These are phyloP conservation scores for Dynastes maya DNA, from an alignment of 2,888 invertebrate species.

Conservation along the genomic window DNA sequence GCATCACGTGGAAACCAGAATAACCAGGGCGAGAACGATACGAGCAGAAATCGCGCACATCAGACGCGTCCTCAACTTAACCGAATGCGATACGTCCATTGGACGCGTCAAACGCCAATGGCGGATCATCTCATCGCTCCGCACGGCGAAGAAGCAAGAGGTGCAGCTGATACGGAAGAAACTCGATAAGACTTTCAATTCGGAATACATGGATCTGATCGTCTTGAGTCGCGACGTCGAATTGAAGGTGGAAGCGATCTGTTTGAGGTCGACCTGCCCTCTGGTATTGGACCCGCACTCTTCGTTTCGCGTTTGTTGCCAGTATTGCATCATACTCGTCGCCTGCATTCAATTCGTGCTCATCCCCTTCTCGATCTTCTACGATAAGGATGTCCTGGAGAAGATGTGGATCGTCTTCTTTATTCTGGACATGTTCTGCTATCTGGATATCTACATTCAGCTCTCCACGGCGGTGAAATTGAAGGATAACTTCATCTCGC, in stretches of 20 bases:
- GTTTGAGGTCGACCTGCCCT: conserved; percentile 69
- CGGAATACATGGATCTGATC: conserved; percentile 50
- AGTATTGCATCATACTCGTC: conserved; percentile 36
- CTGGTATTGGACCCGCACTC: conserved; percentile 72
- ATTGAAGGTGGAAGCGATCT: conserved; percentile 59
- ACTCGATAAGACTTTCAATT: conserved; percentile 43
- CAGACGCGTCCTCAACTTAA: conserved; percentile 4
- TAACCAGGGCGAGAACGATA: conserved; percentile 14
- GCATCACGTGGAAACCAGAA: not conserved
- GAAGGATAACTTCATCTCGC: conserved; percentile 41
- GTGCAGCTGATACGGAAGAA: conserved; percentile 64
- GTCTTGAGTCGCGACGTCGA: conserved; percentile 53
- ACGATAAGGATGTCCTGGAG: not conserved
- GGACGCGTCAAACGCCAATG: conserved; percentile 47
- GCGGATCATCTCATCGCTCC: conserved; percentile 37
- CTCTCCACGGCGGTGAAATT: conserved; percentile 47
- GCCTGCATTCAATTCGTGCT: conserved; percentile 48
- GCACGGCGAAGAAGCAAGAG: conserved; percentile 34
- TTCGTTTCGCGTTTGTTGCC: conserved; percentile 63
- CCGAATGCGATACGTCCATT: conserved; percentile 25
- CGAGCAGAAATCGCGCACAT: not conserved
- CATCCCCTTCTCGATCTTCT: conserved; percentile 50
- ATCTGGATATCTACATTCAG: conserved; percentile 48
- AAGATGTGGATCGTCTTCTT: not conserved
- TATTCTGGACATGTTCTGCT: conserved; percentile 38